Evolutionary conservation across 2,797 vertebrate species (phyloP).

Genomic region (Protosalanx chinensis): DNA sequence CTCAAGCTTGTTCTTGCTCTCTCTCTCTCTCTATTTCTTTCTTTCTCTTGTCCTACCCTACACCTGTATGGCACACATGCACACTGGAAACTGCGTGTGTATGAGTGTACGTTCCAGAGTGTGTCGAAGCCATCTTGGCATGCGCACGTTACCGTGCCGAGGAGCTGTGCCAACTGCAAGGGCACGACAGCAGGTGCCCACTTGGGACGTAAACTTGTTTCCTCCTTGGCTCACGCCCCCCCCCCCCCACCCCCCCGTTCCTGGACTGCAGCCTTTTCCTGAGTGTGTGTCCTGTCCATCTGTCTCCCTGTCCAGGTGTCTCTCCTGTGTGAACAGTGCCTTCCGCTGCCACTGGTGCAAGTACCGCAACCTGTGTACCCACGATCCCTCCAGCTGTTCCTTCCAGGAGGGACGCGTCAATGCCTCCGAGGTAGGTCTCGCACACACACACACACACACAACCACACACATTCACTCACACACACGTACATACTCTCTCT

Average conservation of each 20-base stretch:
- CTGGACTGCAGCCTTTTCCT: conserved; percentile 35
- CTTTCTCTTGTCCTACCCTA: not conserved
- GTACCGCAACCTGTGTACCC: conserved; percentile 96
- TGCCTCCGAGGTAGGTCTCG: conserved; percentile 85
- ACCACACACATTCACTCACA: not conserved
- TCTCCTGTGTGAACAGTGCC: conserved; percentile 96
- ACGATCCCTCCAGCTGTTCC: conserved; percentile 96
- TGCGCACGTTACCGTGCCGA: conserved; percentile 33
- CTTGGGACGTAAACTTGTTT: conserved; percentile 63
- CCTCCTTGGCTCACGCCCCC: conserved; percentile 46
- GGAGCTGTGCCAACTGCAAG: conserved; percentile 55
- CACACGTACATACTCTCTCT: not conserved
- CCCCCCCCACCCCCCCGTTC: conserved; percentile 29
- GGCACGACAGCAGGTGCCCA: conserved; percentile 64
- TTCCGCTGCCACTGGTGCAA: conserved; percentile 99
- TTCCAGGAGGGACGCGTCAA: conserved; percentile 98
- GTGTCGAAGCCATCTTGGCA: conserved; percentile 1
- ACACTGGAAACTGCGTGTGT: not conserved
- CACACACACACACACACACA: conserved; percentile 4
- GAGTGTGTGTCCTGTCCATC: conserved; percentile 16
- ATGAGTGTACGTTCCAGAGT: not conserved
- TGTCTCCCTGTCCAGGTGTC: conserved; percentile 77
- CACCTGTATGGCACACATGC: not conserved
- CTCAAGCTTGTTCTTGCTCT: not conserved
- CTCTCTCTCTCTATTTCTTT: not conserved